Evolutionary conservation across 2,797 vertebrate genomes (phyloP).

Genomic region (Salmo trutta): DNA sequence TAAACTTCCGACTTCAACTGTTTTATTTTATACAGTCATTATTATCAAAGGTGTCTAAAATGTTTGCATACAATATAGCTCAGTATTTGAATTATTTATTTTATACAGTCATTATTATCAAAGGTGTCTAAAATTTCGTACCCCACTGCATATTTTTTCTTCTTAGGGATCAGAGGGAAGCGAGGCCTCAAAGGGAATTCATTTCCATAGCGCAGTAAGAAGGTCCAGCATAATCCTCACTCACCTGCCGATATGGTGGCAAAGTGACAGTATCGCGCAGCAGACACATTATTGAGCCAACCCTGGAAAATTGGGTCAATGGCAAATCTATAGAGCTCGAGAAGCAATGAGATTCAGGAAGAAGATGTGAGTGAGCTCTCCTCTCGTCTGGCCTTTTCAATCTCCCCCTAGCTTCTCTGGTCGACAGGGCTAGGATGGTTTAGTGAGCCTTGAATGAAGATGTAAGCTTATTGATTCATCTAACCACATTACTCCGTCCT

Average conservation of each 20-base stretch:
- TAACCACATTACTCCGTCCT: constrained; percentile 17
- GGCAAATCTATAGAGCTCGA: constrained; percentile 31
- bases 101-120: no score
- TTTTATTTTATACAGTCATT: no score
- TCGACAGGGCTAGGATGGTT: constrained; percentile 20
- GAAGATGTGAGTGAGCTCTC: constrained; percentile 19
- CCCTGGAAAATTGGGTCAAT: constrained; percentile 38
- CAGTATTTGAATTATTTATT: no score
- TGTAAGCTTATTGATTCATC: constrained; percentile 40
- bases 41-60: no score
- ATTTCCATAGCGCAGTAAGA: neutral
- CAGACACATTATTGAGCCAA: constrained; percentile 21
- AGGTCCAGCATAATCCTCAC: constrained; percentile 31
- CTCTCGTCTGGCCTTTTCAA: constrained; percentile 24
- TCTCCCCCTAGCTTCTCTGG: constrained; percentile 4
- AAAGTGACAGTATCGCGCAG: constrained; percentile 26
- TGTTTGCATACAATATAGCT: no score
- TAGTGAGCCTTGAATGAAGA: constrained; percentile 44
- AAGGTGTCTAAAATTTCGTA: no score
- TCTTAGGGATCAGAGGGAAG: neutral
- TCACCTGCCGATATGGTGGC: constrained; percentile 3
- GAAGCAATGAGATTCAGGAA: constrained; percentile 26
- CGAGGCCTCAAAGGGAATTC: constrained; percentile 15
- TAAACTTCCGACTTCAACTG: no score
- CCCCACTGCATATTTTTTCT: no score